A percentile compares a stretch with the other conserved stretches of the same genome.
Evolutionary conservation across 2,113 vertebrate species (phyloP).

Genomic region (Pithys albifrons): DNA sequence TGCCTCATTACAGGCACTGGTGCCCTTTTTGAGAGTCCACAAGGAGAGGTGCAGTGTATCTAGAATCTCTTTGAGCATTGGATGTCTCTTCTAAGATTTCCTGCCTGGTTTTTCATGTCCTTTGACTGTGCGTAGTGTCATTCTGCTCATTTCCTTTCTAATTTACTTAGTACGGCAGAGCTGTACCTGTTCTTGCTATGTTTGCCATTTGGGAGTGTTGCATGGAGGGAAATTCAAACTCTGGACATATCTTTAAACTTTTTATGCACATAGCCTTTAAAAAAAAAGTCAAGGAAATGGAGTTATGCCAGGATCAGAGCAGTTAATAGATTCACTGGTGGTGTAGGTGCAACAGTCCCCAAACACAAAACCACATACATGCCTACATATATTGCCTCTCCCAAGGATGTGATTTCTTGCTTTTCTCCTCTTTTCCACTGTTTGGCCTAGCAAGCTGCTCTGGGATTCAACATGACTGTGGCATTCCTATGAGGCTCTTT

Average conservation of each 20-base stretch:
- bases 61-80: not conserved
- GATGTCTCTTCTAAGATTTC: not conserved
- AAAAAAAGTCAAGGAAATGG: not conserved
- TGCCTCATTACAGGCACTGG: not conserved
- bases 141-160: not conserved
- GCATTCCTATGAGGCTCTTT: not conserved
- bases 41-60: not conserved
- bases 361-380: not conserved
- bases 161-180: not conserved
- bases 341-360: not conserved
- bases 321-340: not conserved
- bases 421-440: not conserved
- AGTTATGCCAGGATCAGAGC: not conserved
- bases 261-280: not conserved
- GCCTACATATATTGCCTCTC: not conserved
- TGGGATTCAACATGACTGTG: fast-evolving
- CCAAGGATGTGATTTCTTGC: not conserved
- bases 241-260: not conserved
- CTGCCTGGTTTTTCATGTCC: not conserved
- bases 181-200: not conserved
- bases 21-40: not conserved
- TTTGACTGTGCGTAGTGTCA: not conserved
- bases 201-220: not conserved
- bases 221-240: not conserved
- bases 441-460: not conserved